Base-by-base conservation (phyloP, 2,113 vertebrate genomes). In the Carettochelys insculpta region DNA sequence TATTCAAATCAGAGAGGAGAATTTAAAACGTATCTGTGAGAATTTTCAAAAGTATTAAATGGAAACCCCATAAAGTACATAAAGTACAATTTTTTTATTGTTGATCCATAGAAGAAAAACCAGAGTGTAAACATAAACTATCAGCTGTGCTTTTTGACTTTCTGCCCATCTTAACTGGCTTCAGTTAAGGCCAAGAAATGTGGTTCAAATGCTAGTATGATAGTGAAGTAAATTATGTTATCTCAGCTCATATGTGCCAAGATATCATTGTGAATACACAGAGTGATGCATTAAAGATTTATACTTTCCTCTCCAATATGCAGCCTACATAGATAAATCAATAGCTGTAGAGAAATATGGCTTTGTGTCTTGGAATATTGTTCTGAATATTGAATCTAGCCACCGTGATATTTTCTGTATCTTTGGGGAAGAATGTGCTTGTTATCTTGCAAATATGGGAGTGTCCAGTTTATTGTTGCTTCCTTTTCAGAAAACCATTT, bases 1-100 rank as follows among this genome's bases (percentile, higher is more conserved):
- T 77, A 96, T 95, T 96, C 87, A 93, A 94, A 95, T 92, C 89
- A 95, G 94, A 95, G 88, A 90, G 48, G 75, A 91, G 43, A 92
- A 87, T 90, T 92, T 94, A 78, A 91, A 88, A 34, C 94, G 51
- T 47, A 65, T 4, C 25, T 85, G 25, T 20, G 50, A 48, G 56
- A 87, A 92, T 94, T 91, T 96, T 95, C 86, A 94, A 95, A 96
- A 96, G 68, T 83, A 13, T 56, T 50, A 76, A 8, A 22, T 24
- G 51, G 41, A 73, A 34, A 16, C 56, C 56, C 38, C 29, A 80
- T 43, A 83, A 84, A 95, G 92, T 58, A 85, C 76, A 92, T 88
- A 71, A 43, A 3, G 75, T 56, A 83, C 86, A 43, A 47, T 68
- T 80, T 22, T 87, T 5, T 83, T 82, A 61, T 78, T 54, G 20